Evolutionary conservation across 37 sponge, comb jelly and placozoan genomes (phyloP).

Genomic region (Mnemiopsis leidyi): DNA sequence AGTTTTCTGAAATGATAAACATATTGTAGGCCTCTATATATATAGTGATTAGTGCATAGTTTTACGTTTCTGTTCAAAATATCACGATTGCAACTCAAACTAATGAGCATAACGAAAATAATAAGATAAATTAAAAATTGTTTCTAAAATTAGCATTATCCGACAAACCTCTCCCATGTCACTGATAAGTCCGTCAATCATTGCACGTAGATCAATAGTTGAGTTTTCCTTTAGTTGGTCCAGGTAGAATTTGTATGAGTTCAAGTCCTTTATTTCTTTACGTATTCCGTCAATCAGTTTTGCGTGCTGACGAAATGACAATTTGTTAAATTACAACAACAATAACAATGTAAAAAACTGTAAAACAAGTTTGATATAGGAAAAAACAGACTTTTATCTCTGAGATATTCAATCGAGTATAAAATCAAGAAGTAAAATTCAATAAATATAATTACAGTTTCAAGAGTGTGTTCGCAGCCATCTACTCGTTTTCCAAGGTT

Average conservation of each 20-base stretch:
- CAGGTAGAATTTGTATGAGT: slow-evolving; percentile 64
- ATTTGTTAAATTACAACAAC: too few relatives aligned
- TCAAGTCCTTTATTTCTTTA: slow-evolving; percentile 62
- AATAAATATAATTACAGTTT: slow-evolving; percentile 67
- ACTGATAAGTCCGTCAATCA: slow-evolving; percentile 54
- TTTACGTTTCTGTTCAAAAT: neutral
- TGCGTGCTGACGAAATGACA: slow-evolving; percentile 47
- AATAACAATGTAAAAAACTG: too few relatives aligned
- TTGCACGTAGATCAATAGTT: neutral
- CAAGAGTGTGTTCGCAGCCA: slow-evolving; percentile 77
- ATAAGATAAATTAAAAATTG: neutral
- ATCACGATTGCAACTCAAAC: neutral
- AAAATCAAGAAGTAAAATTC: neutral
- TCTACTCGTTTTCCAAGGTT: slow-evolving; percentile 77
- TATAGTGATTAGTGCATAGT: neutral
- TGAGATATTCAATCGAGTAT: too few relatives aligned
- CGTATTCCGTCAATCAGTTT: slow-evolving; percentile 58
- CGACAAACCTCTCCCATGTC: slow-evolving; percentile 53
- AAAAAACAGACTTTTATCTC: too few relatives aligned
- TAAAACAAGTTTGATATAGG: too few relatives aligned
- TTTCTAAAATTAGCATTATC: neutral
- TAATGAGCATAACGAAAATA: neutral
- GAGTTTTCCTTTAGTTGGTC: slow-evolving; percentile 43
- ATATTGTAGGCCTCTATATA: too few relatives aligned
- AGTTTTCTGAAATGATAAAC: slow-evolving; percentile 44